A percentile compares a stretch with the other conserved stretches of the same genome.
These are phyloP conservation scores for Hanleya hanleyi DNA, from an alignment of 2,888 invertebrate species.

Conservation along the genomic window DNA sequence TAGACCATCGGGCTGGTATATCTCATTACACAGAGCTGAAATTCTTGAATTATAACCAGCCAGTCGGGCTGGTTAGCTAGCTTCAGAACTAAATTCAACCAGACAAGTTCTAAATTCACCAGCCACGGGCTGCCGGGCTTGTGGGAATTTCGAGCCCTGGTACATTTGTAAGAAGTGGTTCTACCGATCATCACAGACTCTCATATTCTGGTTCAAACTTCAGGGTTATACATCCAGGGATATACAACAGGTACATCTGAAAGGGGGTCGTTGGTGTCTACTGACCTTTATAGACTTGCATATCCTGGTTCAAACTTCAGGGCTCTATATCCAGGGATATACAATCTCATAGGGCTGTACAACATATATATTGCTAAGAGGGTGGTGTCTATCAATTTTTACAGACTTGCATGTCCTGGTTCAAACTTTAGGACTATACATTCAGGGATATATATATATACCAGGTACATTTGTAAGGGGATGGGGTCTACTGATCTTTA, in stretches of 20 bases:
- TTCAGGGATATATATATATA: neutral
- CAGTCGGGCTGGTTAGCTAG: too few relatives aligned
- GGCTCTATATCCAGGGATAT: too few relatives aligned
- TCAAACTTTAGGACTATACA: conserved; percentile 75
- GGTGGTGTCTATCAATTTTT: conserved; percentile 95
- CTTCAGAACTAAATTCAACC: too few relatives aligned
- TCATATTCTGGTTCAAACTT: conserved; percentile 92
- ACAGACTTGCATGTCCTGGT: conserved; percentile 98
- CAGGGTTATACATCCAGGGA: conserved; percentile 77
- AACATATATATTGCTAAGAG: conserved; percentile 87
- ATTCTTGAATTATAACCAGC: too few relatives aligned
- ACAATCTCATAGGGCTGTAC: conserved; percentile 79
- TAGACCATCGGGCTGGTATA: too few relatives aligned
- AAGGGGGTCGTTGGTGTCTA: conserved; percentile 99
- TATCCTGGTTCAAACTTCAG: conserved; percentile 91
- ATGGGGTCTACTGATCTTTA: too few relatives aligned
- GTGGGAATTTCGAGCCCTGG: too few relatives aligned
- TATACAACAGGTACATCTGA: conserved; percentile 86
- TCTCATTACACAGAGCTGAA: too few relatives aligned
- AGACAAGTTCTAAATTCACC: too few relatives aligned
- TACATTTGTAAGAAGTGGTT: conserved; percentile 97
- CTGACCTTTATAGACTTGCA: conserved; percentile 94
- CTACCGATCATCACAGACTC: conserved; percentile 96
- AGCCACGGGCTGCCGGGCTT: too few relatives aligned
- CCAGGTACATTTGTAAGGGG: too few relatives aligned